These are phyloP conservation scores for Chrysodeixis includens DNA, from an alignment of 2,888 invertebrate species.

Conservation along the genomic window DNA sequence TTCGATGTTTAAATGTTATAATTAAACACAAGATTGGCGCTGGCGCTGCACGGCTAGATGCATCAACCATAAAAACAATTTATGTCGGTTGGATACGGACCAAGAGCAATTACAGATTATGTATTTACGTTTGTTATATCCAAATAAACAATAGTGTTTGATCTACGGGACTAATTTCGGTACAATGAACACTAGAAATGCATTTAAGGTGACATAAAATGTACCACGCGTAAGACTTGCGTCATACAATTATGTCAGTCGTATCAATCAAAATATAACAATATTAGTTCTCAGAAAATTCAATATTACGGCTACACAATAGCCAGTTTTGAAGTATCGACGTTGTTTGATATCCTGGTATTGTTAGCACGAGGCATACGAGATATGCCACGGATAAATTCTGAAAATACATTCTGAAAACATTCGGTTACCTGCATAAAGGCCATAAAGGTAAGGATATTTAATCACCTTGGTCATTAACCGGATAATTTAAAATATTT, in stretches of 20 bases:
- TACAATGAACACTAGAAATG: conserved; percentile 27
- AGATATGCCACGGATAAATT: neutral
- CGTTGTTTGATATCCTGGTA: neutral
- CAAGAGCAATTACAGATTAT: conserved; percentile 63
- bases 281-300: conserved; percentile 8
- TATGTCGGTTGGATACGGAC: conserved; percentile 71
- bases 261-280: neutral
- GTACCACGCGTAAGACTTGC: neutral
- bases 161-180: conserved; percentile 48
- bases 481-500: neutral
- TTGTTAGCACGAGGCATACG: neutral
- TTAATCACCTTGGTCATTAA: neutral
- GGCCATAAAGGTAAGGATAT: neutral
- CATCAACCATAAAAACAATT: conserved; percentile 67
- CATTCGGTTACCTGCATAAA: neutral
- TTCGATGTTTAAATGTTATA: conserved; percentile 53
- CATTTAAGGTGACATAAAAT: conserved; percentile 35
- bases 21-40: conserved; percentile 63
- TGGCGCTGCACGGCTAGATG: conserved; percentile 63
- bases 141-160: conserved; percentile 48
- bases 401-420: no score
- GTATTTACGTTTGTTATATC: conserved; percentile 52
- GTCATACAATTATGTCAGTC: conserved; percentile 17
- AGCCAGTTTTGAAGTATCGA: neutral
- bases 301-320: neutral